phyloP scores from a whole-genome alignment of 2,113 vertebrate genomes.

The Dascyllus trimaculatus region DNA sequence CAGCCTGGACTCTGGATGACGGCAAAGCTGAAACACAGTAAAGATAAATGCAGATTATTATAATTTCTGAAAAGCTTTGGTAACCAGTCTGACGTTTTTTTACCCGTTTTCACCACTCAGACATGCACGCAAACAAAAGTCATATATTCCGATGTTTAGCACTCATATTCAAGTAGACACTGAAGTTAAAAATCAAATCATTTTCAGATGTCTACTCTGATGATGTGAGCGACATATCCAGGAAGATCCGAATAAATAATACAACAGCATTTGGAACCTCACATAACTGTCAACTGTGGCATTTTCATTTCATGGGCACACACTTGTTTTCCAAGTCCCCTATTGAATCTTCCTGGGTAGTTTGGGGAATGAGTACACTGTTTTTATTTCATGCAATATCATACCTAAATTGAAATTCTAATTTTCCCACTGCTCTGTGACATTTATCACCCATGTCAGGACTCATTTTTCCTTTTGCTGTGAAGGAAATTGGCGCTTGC shows the following conservation, averaged over 20 bases:
- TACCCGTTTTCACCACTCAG: neutral
- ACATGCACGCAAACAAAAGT: neutral
- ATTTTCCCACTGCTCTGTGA: no score
- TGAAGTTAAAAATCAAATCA: neutral
- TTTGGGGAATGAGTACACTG: no score
- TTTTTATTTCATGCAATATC: no score
- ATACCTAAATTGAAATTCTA: no score
- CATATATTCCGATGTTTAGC: no score
- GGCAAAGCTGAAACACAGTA: slow-evolving; percentile 62
- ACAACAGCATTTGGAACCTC: neutral
- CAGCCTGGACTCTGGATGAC: neutral
- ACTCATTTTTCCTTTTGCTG: no score
- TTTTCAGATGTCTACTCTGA: neutral
- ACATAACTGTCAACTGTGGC: slow-evolving; percentile 2
- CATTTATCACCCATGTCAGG: no score
- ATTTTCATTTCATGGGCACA: neutral
- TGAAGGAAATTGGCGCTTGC: no score
- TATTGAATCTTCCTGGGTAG: no score
- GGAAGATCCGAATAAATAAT: neutral
- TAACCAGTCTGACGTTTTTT: no score
- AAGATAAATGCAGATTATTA: neutral
- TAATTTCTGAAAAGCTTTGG: no score
- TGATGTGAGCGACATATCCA: neutral
- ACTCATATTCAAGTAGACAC: neutral
- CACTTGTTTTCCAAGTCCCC: no score